Base-by-base conservation (phyloP, 2,113 vertebrate genomes). In the Heterocephalus glaber region DNA sequence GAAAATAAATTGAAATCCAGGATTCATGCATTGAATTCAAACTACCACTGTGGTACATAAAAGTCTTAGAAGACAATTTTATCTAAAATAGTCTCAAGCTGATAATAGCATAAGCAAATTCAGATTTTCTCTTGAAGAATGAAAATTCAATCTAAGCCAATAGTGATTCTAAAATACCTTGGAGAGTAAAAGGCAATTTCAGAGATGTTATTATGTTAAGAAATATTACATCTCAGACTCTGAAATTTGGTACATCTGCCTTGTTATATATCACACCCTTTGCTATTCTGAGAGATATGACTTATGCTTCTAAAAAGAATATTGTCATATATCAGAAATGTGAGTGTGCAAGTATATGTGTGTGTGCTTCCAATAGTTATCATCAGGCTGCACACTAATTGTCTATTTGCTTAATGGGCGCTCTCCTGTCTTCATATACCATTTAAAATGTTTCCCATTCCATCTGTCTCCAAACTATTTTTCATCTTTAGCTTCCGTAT, bases 1-100 rank as follows among this genome's bases (percentile, higher is more conserved):
- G 56, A 81, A 89, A 94, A 94, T 61, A 70, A 94, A 95, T 65
- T 5, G 7, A 20, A 92, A 80, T 8, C 14, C 72, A 49, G 12
- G 84, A 89, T 33, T 89, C 38, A 70, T 41, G 16, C 14, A 72
- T 35, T 86, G 19, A 85, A 81, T 89, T 95, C 70, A 54, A 89
- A 49, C 8, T 89, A 56, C 33, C 35, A 65, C 11, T 65, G 19
- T 49, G 26, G 7, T 58, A 6, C 19, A 35, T 17, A 47, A 92
- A 85, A 72, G 9, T 7, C 30, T 63, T 63, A 89, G 20, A 82
- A 89, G 47, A 52, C 86, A 90, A 85, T 72, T 89, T 65, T 85
- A 86, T 81, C 33, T 86, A 86, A 81, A 92, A 58, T 76, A 56
- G 4, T 44, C 4, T 82, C 86, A 86, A 14, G 17, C 74, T 76